Conservation (phyloP, 2,888 invertebrate species). For the Tetheella fluctuosa region DNA sequence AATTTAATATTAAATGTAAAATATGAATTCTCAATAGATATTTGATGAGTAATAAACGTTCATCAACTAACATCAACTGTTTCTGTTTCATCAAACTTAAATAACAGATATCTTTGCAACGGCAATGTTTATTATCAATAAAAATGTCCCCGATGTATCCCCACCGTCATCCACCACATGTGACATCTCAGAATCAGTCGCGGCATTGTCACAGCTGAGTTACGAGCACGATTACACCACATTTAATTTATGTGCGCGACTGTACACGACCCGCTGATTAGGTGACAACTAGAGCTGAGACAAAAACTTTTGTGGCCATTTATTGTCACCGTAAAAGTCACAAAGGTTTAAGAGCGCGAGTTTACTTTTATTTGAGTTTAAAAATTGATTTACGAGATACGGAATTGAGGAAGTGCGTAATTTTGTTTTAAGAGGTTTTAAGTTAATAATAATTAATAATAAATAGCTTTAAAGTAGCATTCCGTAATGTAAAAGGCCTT, state of each 20-base stretch:
- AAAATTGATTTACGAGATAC: constrained; percentile 36
- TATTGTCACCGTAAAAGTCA: constrained; percentile 27
- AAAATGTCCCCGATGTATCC: constrained; percentile 26
- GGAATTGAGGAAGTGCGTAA: constrained; percentile 26
- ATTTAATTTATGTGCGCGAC: constrained; percentile 28
- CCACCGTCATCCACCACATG: constrained; percentile 41
- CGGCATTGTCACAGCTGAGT: constrained; percentile 31
- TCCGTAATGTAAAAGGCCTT: not conserved
- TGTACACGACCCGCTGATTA: constrained; percentile 30
- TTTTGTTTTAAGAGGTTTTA: not conserved
- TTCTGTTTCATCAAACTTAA: too few relatives aligned
- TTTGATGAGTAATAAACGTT: too few relatives aligned
- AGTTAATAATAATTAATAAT: not conserved
- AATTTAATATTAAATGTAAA: too few relatives aligned
- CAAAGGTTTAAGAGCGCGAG: constrained; percentile 25
- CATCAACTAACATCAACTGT: too few relatives aligned
- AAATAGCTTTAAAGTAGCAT: not conserved
- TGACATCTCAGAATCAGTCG: constrained; percentile 49
- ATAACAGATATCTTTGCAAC: too few relatives aligned
- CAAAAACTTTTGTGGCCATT: constrained; percentile 32
- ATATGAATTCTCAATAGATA: too few relatives aligned
- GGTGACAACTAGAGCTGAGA: constrained; percentile 28
- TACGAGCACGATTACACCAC: constrained; percentile 45
- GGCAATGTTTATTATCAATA: not conserved
- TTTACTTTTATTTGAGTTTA: constrained; percentile 36